Base-by-base conservation (phyloP, 2,888 invertebrate genomes). In the Lamellibrachia satsuma region DNA sequence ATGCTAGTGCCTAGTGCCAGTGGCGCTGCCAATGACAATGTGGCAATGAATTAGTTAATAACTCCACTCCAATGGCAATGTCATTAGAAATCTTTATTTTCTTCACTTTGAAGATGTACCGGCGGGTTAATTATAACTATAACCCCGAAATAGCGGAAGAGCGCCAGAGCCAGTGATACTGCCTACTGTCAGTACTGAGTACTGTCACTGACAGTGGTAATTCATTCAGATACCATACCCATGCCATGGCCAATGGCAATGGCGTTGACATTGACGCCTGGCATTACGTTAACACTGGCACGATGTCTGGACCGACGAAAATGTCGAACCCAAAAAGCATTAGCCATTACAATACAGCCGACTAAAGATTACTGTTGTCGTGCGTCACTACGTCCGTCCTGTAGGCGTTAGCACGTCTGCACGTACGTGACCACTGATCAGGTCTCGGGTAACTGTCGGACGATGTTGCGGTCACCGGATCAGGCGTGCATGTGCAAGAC, bases 401-500 rank as follows among this genome's bases (percentile, higher is more conserved):
- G 75, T 75, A 22, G 75, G 75, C 75, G 75, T 75, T 75, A 22
- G 3, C 75, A 75, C 75, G 75, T 75, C 75, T 75, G 22, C 15
- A 75, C 75, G 75, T 75, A 75, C 75, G 75, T 75, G 75, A 75
- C n/a, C 75, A 75, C 75, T 75, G 75, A 75, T 75, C 22, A 75
- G 75, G n/a, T 15, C 15, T 57, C 57, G 15, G 75, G 75, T 75
- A 75, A 75, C 75, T n/a, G 15, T 11, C 75, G 22, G 75, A 6
- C 22, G 22, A 75, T 6, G 75, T 22, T 22, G 75, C 75, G 22
- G 75, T 75, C 75, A 75, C 75, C 75, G 75, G 75, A 75, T 75
- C 75, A 75, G 75, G 75, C 75, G 75, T 75, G 75, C 15, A n/a
- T 75, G 75, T 22, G 75, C 55, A 55, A 75, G 75, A 11, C 75